Evolutionary conservation across 2,888 invertebrate genomes (phyloP).

Genomic region (Horisme vitalbata): DNA sequence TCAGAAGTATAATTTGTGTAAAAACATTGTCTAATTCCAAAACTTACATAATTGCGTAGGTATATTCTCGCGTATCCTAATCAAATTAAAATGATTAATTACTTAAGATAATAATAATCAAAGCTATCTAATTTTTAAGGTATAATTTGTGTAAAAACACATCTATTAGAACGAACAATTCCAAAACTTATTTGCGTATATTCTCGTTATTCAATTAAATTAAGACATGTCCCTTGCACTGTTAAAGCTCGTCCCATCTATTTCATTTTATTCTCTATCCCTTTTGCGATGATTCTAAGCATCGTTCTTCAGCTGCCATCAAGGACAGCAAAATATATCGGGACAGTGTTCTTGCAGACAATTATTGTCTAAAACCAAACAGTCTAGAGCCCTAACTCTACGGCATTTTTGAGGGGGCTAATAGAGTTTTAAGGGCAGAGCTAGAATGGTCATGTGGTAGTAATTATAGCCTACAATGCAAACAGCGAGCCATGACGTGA

Average conservation of each 20-base stretch:
- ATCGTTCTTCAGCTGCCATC: conserved; percentile 51
- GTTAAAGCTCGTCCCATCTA: background rate
- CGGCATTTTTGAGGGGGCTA: conserved; percentile 9
- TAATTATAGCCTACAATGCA: conserved; percentile 40
- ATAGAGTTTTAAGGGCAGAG: conserved; percentile 19
- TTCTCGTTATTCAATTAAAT: too few relatives aligned
- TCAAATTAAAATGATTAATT: too few relatives aligned
- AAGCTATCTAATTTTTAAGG: too few relatives aligned
- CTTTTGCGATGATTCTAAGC: conserved; percentile 33
- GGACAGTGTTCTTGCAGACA: conserved; percentile 40
- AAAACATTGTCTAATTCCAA: too few relatives aligned
- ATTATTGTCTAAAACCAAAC: conserved; percentile 28
- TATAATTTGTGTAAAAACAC: too few relatives aligned
- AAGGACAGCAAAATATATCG: conserved; percentile 43
- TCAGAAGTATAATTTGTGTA: too few relatives aligned
- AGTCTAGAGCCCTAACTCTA: conserved; percentile 28
- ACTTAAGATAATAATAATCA: too few relatives aligned
- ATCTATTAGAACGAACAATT: too few relatives aligned
- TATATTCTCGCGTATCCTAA: too few relatives aligned
- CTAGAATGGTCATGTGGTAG: conserved; percentile 26
- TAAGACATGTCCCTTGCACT: too few relatives aligned
- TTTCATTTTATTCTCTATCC: conserved; percentile 32
- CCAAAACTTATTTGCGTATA: too few relatives aligned
- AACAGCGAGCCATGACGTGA: conserved; percentile 41
- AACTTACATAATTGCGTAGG: too few relatives aligned